Base-by-base conservation (phyloP, 2,113 vertebrate genomes). In the Calidris pygmaea region DNA sequence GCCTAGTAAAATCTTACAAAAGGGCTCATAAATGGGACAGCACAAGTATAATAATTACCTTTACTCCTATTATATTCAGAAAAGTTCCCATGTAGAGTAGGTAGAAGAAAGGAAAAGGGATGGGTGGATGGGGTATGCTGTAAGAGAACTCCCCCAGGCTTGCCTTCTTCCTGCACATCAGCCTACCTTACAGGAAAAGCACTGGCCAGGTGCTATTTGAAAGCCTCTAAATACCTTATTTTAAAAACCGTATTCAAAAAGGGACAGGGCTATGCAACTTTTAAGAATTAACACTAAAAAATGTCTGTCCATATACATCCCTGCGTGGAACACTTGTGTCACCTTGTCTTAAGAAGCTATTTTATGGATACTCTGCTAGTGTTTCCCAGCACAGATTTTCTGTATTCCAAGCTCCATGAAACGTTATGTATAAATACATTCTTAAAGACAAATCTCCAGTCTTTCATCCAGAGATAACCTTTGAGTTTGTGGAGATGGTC, bases 41-140 rank as follows among this genome's bases (percentile, higher is more conserved):
- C 13, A 62, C 34, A 93, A 85, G 78, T 95, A 96, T 87, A 96
- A 92, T 70, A 77, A 80, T 77, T 96, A 60, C 39, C 56, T 75
- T 79, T 73, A 91, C 10, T 85, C 41, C 56, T 89, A 15, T 90
- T 34, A 34, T 68, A 37, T 80, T 93, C 58, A 96, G 68, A 96
- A 78, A 76, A 53, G 18, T 60, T 85, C 24, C 91, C 71, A 29
- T 26, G 17, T 85, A 73, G 82, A 82, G 27, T 12, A 74, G 27
- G 15, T 35, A 73, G 75, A 85, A 95, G 32, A 72, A 92, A 83
- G 47, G 29, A 39, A 73, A 16, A 85, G 22, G 48, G 74, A 67
- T 14, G n/a, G 2, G 3, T 71, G 37, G 37, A 4, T 84, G 30
- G 35, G 60, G 26, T 70, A 14, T 11, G 30, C 32, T 45, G 11